Conservation (phyloP, 2,888 invertebrate species). For the Adelphocoris suturalis region DNA sequence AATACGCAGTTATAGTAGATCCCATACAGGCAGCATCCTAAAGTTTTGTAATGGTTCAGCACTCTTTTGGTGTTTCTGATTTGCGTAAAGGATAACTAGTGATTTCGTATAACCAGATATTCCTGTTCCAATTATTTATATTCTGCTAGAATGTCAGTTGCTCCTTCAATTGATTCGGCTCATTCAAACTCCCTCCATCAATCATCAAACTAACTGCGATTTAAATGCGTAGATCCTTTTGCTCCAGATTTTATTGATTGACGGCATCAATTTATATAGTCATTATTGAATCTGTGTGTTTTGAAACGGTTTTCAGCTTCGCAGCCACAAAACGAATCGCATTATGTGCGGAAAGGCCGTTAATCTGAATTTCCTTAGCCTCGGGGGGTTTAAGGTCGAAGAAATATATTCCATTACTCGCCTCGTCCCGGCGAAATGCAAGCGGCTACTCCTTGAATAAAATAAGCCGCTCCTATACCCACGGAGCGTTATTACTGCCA, state of each 20-base stretch:
- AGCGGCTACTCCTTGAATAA: conserved; percentile 3
- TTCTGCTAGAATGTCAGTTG: no score
- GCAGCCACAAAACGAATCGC: conserved; percentile 21
- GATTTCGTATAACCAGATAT: no score
- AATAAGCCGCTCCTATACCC: conserved; percentile 23
- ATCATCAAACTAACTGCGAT: not conserved
- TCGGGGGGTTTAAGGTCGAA: conserved; percentile 6
- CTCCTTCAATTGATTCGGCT: not conserved
- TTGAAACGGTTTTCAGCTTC: conserved; percentile 22
- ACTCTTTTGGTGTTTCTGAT: no score
- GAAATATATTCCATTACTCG: conserved; percentile 54
- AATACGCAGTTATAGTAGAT: no score
- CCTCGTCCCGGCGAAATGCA: conserved; percentile 22
- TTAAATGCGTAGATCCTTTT: not conserved
- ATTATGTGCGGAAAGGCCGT: conserved; percentile 11
- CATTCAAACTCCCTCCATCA: not conserved
- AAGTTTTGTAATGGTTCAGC: no score
- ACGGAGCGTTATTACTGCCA: conserved; percentile 26
- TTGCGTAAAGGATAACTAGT: no score
- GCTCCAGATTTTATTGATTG: conserved; percentile 25
- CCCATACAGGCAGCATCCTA: no score
- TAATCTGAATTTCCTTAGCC: conserved; percentile 38
- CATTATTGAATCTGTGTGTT: conserved; percentile 31
- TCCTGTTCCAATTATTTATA: no score
- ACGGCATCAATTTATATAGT: conserved; percentile 31